Base-by-base conservation (phyloP, 2,888 invertebrate genomes). In the Drosophila neutralis region DNA sequence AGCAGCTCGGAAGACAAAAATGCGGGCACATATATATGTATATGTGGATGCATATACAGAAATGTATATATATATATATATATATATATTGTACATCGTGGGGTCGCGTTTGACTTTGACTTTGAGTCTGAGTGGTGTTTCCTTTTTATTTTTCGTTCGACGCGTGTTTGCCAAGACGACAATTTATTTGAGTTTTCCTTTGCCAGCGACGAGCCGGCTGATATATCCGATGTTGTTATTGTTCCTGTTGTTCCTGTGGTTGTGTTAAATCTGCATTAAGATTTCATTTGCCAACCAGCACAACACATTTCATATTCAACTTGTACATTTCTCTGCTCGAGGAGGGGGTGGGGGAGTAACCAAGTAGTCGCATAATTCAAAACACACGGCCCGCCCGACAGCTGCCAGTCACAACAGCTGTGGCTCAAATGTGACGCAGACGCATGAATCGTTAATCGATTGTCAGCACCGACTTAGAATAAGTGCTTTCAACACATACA, bases 191-290 rank as follows among this genome's bases (percentile, higher is more conserved):
- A 69, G 68, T 75, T 80, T 74, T 60, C 65, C 67, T 71, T 69
- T 70, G 51, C 51, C 53, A 38, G 45, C 35, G 56, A 75, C 29
- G 53, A 53, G 33, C 10, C 33, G 18, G 18, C 15, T 35, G 33
- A n/a, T 21, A 8, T 31, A 33, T 33, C 52, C 31, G 21, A 52
- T 33, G n/a, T 31, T 21, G 7, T 33, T 42, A n/a, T 52, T 60
- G 27, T 33, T 56, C 6, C 48, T 56, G n/a, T 8, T 40, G 62
- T 60, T 21, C 21, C 21, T 36, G 48, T 58, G 67, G 42, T 57
- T 62, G 58, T 66, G 45, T 74, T 65, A 77, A 71, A 71, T 83
- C 78, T 73, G 81, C 86, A 83, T 86, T 73, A 80, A 69, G 75
- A 80, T 83, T 83, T 73, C 69, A 83, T 60, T 73, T 73, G 54